Conservation (phyloP, 1,140 invertebrate species). For the Popillia japonica region DNA sequence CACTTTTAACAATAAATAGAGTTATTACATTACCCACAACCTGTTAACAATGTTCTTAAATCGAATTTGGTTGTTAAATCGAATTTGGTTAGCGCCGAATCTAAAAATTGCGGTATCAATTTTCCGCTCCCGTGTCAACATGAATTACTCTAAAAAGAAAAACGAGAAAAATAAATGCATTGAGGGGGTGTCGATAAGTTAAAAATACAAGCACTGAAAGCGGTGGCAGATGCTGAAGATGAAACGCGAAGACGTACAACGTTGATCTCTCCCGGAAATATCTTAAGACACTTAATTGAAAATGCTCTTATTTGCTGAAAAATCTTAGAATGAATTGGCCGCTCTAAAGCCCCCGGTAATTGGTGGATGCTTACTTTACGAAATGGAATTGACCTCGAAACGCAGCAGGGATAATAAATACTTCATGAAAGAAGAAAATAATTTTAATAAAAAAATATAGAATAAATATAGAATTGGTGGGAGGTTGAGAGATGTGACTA, state of each 20-base stretch:
- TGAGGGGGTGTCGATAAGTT: neutral
- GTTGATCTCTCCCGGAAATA: too few relatives aligned
- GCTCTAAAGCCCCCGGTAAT: too few relatives aligned
- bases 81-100: neutral
- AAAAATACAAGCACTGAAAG: slow-evolving; percentile 16
- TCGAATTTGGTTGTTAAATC: neutral
- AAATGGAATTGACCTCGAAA: too few relatives aligned
- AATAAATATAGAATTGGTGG: too few relatives aligned
- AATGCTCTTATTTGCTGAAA: too few relatives aligned
- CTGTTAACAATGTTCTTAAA: neutral
- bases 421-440: too few relatives aligned
- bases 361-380: too few relatives aligned
- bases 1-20: slow-evolving; percentile 24
- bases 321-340: too few relatives aligned
- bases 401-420: too few relatives aligned
- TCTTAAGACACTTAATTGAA: neutral
- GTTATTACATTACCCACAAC: neutral
- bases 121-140: neutral
- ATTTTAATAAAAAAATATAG: too few relatives aligned
- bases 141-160: neutral
- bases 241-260: neutral
- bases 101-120: neutral
- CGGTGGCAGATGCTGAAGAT: neutral
- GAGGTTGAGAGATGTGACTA: too few relatives aligned
- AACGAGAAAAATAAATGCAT: neutral